These are phyloP conservation scores for Asobara japonica DNA, from an alignment of 1,140 invertebrate genomes.

Conservation along the genomic window DNA sequence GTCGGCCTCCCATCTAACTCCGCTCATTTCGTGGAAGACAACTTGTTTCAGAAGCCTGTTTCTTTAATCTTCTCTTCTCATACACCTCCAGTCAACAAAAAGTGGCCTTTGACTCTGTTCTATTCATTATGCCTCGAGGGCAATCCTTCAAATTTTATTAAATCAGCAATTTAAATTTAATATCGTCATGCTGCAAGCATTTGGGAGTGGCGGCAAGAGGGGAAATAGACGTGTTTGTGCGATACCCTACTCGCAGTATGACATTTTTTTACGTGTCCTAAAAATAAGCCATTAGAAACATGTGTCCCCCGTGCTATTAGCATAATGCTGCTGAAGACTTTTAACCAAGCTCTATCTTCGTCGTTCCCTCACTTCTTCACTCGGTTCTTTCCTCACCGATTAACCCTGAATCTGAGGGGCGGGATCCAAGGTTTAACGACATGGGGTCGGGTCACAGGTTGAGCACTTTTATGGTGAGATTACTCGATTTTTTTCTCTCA, in stretches of 20 bases:
- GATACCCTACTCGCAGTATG: slow-evolving; percentile 8
- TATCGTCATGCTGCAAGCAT: neutral
- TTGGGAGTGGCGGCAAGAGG: neutral
- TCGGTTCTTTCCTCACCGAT: neutral
- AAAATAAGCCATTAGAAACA: slow-evolving; percentile 55
- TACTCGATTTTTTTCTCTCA: neutral
- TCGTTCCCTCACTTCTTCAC: slow-evolving; percentile 11
- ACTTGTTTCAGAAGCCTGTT: neutral
- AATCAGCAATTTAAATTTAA: slow-evolving; percentile 23
- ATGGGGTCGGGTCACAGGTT: neutral
- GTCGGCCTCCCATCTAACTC: too few relatives aligned
- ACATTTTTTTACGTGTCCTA: slow-evolving; percentile 41
- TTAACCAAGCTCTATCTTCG: slow-evolving; percentile 9
- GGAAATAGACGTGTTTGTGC: neutral
- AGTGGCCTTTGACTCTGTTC: neutral
- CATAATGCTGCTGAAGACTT: slow-evolving; percentile 49
- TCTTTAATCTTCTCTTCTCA: neutral
- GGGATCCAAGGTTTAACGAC: neutral
- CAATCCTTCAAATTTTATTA: slow-evolving; percentile 4
- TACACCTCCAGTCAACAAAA: neutral
- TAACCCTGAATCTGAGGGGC: neutral
- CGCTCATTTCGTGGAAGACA: too few relatives aligned
- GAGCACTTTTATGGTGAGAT: neutral
- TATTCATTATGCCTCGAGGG: neutral
- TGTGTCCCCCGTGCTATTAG: slow-evolving; percentile 54